These are phyloP conservation scores for Sycophaga agraensis DNA, from an alignment of 1,140 invertebrate species.

Conservation along the genomic window DNA sequence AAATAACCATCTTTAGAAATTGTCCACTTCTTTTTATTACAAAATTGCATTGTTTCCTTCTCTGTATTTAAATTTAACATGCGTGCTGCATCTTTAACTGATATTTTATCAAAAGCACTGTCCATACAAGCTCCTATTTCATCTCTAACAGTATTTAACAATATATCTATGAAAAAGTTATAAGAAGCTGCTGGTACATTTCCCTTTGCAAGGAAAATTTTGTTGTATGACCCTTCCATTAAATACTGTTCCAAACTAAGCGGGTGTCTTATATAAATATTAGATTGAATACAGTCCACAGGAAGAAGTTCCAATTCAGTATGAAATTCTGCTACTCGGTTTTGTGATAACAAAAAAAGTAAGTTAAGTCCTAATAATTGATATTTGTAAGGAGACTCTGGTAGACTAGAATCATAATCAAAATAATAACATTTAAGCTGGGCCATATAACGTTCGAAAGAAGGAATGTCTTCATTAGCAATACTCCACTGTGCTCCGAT, in stretches of 20 bases:
- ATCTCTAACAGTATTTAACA: slow-evolving; percentile 91
- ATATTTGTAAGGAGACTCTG: slow-evolving; percentile 93
- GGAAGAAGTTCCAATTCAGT: slow-evolving; percentile 96
- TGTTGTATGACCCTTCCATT: slow-evolving; percentile 99
- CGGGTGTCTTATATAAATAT: slow-evolving; percentile 94
- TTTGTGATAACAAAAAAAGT: slow-evolving; percentile 93
- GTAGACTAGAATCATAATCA: slow-evolving; percentile 89
- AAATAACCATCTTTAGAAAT: slow-evolving; percentile 78
- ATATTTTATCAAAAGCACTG: slow-evolving; percentile 92
- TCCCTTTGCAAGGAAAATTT: slow-evolving; percentile 86
- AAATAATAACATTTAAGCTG: slow-evolving; percentile 97
- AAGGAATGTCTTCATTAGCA: slow-evolving; percentile 84
- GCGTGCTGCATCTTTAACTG: slow-evolving; percentile 81
- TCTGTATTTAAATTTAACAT: slow-evolving; percentile 85
- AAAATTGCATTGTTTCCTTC: slow-evolving; percentile 78
- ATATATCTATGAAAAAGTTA: slow-evolving; percentile 95
- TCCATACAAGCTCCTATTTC: slow-evolving; percentile 97
- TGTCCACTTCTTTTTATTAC: slow-evolving; percentile 79
- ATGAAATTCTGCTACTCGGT: slow-evolving; percentile 97
- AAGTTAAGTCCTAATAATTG: slow-evolving; percentile 94
- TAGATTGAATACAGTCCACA: slow-evolving; percentile 86
- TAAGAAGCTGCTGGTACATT: slow-evolving; percentile 97
- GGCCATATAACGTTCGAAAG: slow-evolving; percentile 95
- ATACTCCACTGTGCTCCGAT: slow-evolving; percentile 96
- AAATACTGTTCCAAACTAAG: slow-evolving; percentile 96